phyloP scores from a whole-genome alignment of 2,888 invertebrate genomes.

The Drosophila aldrichi region DNA sequence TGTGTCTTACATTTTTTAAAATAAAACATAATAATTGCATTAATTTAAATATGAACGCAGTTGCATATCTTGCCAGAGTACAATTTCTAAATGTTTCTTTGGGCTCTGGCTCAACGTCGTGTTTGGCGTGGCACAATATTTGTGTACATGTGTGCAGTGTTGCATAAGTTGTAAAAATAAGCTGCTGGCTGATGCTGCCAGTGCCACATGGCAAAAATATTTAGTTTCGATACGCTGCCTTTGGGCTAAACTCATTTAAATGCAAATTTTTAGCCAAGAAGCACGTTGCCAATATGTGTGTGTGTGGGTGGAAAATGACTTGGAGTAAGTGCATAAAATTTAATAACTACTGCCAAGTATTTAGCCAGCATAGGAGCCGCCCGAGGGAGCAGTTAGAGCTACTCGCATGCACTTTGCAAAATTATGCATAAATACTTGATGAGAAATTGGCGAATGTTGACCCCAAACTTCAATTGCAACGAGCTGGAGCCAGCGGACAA shows the following conservation, averaged over 20 bases:
- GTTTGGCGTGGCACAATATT: slow-evolving; percentile 59
- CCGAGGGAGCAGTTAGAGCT: neutral
- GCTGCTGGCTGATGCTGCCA: slow-evolving; percentile 44
- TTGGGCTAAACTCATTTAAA: slow-evolving; percentile 80
- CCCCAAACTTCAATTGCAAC: slow-evolving; percentile 52
- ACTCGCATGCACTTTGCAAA: slow-evolving; percentile 61
- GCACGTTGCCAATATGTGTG: slow-evolving; percentile 16
- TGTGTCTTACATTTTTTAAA: too few species aligned
- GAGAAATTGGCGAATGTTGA: slow-evolving; percentile 69
- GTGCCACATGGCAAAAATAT: slow-evolving; percentile 69
- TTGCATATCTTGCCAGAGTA: neutral
- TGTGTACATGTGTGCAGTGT: slow-evolving; percentile 78
- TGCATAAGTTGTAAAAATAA: slow-evolving; percentile 82
- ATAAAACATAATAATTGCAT: neutral
- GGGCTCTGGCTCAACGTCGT: slow-evolving; percentile 16
- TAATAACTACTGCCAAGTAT: slow-evolving; percentile 72
- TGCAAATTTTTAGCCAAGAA: slow-evolving; percentile 74
- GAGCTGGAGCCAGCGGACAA: slow-evolving; percentile 26
- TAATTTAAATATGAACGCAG: neutral
- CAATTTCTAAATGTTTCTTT: neutral
- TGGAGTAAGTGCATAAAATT: slow-evolving; percentile 75
- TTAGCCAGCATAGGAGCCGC: slow-evolving; percentile 44
- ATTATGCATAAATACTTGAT: slow-evolving; percentile 72
- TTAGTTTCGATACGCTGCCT: slow-evolving; percentile 79
- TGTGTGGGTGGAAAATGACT: slow-evolving; percentile 55